These are phyloP conservation scores for Australoheros facetus DNA, from an alignment of 2,797 vertebrate genomes.

Conservation along the genomic window DNA sequence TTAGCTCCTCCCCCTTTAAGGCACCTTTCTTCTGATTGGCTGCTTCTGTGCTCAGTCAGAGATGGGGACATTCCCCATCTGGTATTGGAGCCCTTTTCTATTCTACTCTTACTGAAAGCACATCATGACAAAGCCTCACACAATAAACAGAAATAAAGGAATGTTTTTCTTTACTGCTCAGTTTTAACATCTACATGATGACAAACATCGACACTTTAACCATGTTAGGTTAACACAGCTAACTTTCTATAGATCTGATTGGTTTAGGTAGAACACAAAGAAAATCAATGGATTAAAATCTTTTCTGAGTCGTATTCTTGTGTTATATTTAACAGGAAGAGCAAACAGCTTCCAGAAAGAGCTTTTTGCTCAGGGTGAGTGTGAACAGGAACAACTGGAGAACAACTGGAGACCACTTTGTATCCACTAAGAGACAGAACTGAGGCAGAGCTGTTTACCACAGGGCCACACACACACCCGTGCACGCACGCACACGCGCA, in stretches of 20 bases:
- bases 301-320: not conserved
- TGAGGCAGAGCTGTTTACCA: too few relatives aligned
- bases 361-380: not conserved
- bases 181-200: not conserved
- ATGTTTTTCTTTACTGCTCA: not conserved
- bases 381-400: not conserved
- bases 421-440: too few relatives aligned
- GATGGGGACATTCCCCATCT: too few relatives aligned
- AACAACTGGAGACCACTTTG: too few relatives aligned
- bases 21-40: not conserved
- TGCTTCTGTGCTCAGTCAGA: not conserved
- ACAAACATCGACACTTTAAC: not conserved
- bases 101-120: not conserved
- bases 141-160: too few relatives aligned
- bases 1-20: not conserved
- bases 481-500: too few relatives aligned
- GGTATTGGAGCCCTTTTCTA: not conserved
- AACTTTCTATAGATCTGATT: too few relatives aligned
- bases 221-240: too few relatives aligned
- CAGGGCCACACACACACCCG: too few relatives aligned
- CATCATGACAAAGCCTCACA: not conserved
- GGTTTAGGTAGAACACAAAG: not conserved
- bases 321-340: not conserved
- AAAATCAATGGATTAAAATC: not conserved
- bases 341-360: not conserved